These are phyloP conservation scores for Seira musarum DNA, from an alignment of 2,888 invertebrate genomes.

Conservation along the genomic window DNA sequence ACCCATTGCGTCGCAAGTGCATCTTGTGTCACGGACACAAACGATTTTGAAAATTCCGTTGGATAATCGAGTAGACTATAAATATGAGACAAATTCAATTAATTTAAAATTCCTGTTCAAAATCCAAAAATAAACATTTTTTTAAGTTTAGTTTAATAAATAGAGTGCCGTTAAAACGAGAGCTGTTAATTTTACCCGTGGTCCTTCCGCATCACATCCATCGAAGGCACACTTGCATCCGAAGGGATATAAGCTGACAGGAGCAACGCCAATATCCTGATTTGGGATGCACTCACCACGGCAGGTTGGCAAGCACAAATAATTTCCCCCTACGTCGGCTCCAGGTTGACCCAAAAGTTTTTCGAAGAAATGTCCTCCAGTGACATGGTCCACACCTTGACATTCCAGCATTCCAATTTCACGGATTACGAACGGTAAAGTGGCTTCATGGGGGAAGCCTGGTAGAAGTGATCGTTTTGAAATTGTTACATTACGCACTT, in stretches of 20 bases:
- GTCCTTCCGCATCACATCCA: conserved; percentile 29
- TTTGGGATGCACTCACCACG: conserved; percentile 37
- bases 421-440: conserved; percentile 4
- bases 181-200: conserved; percentile 17
- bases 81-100: neutral
- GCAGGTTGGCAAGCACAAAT: conserved; percentile 35
- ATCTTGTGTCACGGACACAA: conserved; percentile 40
- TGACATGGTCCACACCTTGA: conserved; percentile 14
- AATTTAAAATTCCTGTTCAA: too few relatives aligned
- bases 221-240: conserved; percentile 30
- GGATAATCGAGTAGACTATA: conserved; percentile 17
- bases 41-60: conserved; percentile 23
- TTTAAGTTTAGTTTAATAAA: too few relatives aligned
- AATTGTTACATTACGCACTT: too few relatives aligned
- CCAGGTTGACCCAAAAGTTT: conserved; percentile 12
- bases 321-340: conserved; percentile 26
- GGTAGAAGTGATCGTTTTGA: neutral
- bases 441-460: neutral
- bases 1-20: conserved; percentile 31
- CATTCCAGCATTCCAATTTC: conserved; percentile 40
- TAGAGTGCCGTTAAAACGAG: too few relatives aligned
- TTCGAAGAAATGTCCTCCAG: conserved; percentile 36
- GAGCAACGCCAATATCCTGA: conserved; percentile 36
- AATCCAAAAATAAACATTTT: too few relatives aligned
- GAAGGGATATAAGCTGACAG: conserved; percentile 30